Evolutionary conservation across 2,797 vertebrate species (phyloP).

Genomic region (Rousettus madagascariensis): DNA sequence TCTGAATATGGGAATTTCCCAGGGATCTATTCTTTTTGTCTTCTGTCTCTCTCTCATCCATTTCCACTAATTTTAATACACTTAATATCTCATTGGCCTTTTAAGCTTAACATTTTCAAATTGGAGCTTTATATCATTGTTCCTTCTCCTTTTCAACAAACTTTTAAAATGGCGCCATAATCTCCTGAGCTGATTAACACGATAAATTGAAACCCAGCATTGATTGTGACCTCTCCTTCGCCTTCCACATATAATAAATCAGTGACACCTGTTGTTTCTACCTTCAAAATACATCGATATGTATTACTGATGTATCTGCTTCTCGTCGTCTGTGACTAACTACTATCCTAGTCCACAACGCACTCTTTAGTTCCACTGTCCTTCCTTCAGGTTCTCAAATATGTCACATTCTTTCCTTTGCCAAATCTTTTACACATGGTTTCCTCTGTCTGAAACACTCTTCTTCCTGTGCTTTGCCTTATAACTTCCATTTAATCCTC

Average conservation of each 20-base stretch:
- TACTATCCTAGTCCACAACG: not conserved
- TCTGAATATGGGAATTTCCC: not conserved
- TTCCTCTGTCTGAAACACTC: not conserved
- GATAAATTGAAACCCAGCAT: not conserved
- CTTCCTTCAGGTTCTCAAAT: not conserved
- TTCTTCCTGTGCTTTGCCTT: not conserved
- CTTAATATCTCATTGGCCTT: accelerated
- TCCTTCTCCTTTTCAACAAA: not conserved
- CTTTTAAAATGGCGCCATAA: not conserved
- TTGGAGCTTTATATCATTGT: not conserved
- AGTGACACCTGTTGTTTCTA: not conserved
- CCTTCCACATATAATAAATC: not conserved
- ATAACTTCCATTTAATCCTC: not conserved
- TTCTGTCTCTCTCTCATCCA: not conserved
- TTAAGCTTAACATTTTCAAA: not conserved
- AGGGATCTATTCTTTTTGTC: not conserved
- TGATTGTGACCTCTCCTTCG: not conserved
- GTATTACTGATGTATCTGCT: not conserved
- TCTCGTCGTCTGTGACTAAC: not conserved
- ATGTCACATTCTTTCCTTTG: not conserved
- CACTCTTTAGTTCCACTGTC: too few species aligned
- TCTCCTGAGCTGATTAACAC: not conserved
- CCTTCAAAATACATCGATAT: not conserved
- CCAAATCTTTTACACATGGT: accelerated
- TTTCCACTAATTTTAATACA: not conserved